Conservation (phyloP, 2,888 invertebrate genomes). For the Pseudolycoriella hygida region DNA sequence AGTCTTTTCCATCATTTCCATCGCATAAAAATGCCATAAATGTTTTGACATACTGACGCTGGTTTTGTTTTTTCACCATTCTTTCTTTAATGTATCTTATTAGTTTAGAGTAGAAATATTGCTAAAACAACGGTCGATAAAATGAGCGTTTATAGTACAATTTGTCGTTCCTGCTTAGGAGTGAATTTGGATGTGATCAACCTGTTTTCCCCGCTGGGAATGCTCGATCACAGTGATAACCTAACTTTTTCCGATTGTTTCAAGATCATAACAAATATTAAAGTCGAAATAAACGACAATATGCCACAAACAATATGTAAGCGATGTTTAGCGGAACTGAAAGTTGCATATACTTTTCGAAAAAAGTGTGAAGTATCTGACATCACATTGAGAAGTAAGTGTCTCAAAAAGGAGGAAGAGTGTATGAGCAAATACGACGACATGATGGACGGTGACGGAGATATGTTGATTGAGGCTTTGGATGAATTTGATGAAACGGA, state of each 20-base stretch:
- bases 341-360: slow-evolving; percentile 5
- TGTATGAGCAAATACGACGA: neutral
- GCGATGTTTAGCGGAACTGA: slow-evolving; percentile 12
- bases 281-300: slow-evolving; percentile 11
- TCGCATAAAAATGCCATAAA: no score
- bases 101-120: no score
- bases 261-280: slow-evolving; percentile 15
- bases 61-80: no score
- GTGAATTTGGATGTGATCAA: neutral
- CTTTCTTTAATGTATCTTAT: no score
- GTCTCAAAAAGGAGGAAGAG: neutral
- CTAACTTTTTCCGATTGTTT: slow-evolving; percentile 12
- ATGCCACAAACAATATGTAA: slow-evolving; percentile 14
- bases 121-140: no score
- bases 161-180: neutral
- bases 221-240: neutral
- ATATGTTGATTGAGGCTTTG: neutral
- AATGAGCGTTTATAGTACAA: neutral
- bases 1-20: no score
- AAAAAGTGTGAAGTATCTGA: slow-evolving; percentile 1
- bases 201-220: neutral
- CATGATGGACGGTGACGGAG: neutral
- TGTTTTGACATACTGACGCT: no score
- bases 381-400: neutral
- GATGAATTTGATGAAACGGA: neutral